These are phyloP conservation scores for Nipponacmea schrenckii DNA, from an alignment of 2,888 invertebrate genomes.

Conservation along the genomic window DNA sequence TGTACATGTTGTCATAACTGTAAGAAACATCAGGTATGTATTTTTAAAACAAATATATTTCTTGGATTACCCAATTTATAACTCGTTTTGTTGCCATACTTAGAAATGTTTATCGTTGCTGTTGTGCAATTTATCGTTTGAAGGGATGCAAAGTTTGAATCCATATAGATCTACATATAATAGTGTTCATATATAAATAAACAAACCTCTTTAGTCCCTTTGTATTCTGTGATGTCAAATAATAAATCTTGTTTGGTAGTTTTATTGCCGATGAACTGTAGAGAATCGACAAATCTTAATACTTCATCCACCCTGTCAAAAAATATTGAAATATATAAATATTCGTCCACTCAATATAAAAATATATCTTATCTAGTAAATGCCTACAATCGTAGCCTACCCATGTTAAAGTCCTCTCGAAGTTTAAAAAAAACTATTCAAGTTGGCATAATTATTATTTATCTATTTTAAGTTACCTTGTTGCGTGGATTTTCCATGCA, in stretches of 20 bases:
- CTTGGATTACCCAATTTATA: too few relatives aligned
- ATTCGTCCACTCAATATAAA: background rate
- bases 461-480: conserved; percentile 32
- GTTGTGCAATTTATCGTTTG: background rate
- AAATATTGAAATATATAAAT: background rate
- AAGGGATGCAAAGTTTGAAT: background rate
- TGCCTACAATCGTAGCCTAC: too few relatives aligned
- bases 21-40: too few relatives aligned
- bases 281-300: conserved; percentile 40
- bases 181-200: background rate
- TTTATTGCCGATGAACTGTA: conserved; percentile 40
- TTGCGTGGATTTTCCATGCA: conserved; percentile 46
- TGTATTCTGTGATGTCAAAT: conserved; percentile 50
- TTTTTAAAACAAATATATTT: too few relatives aligned
- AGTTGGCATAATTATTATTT: too few relatives aligned
- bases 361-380: too few relatives aligned
- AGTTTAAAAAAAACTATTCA: too few relatives aligned
- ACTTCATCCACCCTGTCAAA: conserved; percentile 44
- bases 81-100: too few relatives aligned
- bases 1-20: too few relatives aligned
- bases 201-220: conserved; percentile 47
- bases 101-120: too few relatives aligned
- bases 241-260: conserved; percentile 33
- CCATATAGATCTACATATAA: background rate
- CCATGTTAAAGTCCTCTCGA: too few relatives aligned